Conservation (phyloP, 1,140 invertebrate genomes). For the Macrobrachium rosenbergii region DNA sequence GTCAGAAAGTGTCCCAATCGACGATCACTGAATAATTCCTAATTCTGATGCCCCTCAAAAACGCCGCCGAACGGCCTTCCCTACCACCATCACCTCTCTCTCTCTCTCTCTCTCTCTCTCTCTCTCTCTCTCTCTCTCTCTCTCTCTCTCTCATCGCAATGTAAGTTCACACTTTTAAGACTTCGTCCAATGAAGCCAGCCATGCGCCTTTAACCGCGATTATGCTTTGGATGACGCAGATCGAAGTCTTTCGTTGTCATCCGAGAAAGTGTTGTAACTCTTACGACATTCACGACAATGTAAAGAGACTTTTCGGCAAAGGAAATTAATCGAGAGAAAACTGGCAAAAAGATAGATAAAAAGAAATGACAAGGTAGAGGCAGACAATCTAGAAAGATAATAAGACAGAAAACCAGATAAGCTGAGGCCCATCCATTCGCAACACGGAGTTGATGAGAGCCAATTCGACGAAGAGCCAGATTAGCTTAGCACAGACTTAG, state of each 20-base stretch:
- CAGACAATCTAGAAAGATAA: background rate
- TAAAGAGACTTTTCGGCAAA: background rate
- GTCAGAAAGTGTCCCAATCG: no score
- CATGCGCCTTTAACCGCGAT: no score
- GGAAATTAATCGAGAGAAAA: background rate
- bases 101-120: constrained; percentile 32
- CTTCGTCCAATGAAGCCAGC: no score
- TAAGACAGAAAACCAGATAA: background rate
- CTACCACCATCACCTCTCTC: background rate
- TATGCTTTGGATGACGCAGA: no score
- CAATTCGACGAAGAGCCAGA: background rate
- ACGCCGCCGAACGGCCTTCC: background rate
- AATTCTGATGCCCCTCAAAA: background rate
- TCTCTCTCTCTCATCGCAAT: background rate
- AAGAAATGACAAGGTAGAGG: background rate
- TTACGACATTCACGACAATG: no score
- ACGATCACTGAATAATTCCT: background rate
- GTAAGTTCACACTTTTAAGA: no score
- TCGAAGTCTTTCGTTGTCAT: no score
- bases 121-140: constrained; percentile 26
- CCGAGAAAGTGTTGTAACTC: no score
- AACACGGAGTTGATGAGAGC: background rate
- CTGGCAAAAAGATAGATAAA: background rate
- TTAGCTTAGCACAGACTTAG: background rate
- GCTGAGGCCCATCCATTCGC: background rate